These are phyloP conservation scores for Epistrophe grossulariae DNA, from an alignment of 2,888 invertebrate genomes.

Conservation along the genomic window DNA sequence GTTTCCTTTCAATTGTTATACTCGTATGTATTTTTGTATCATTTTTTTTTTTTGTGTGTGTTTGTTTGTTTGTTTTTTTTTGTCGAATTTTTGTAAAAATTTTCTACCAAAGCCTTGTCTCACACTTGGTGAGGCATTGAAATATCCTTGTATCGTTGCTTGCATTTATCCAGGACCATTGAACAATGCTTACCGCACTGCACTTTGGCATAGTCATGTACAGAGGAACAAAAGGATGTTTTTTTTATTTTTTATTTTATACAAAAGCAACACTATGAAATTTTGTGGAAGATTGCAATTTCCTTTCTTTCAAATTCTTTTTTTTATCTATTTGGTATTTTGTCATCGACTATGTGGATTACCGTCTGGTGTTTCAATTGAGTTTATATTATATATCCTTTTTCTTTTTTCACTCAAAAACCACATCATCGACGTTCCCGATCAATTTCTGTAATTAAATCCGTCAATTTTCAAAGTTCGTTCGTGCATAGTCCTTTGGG, in stretches of 20 bases:
- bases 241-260: neutral
- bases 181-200: constrained; percentile 12
- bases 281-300: constrained; percentile 72
- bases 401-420: constrained; percentile 16
- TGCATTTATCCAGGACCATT: constrained; percentile 13
- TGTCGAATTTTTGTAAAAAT: constrained; percentile 33
- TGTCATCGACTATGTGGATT: constrained; percentile 34
- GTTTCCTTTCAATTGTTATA: constrained; percentile 71
- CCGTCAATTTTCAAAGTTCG: constrained; percentile 69
- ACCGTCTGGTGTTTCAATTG: constrained; percentile 29
- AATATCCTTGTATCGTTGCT: constrained; percentile 52
- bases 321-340: constrained; percentile 23
- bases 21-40: neutral
- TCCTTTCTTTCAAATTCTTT: constrained; percentile 39
- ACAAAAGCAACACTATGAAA: constrained; percentile 55
- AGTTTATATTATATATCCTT: constrained; percentile 13
- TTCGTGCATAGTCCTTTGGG: constrained; percentile 61
- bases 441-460: constrained; percentile 75
- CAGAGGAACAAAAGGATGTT: constrained; percentile 48
- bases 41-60: neutral
- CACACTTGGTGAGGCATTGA: constrained; percentile 71
- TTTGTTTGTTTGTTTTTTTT: neutral
- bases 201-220: constrained; percentile 16
- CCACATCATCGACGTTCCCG: constrained; percentile 53
- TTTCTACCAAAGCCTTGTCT: constrained; percentile 56